These are phyloP conservation scores for Eucera pruinosa DNA, from an alignment of 2,888 invertebrate species.

Conservation along the genomic window DNA sequence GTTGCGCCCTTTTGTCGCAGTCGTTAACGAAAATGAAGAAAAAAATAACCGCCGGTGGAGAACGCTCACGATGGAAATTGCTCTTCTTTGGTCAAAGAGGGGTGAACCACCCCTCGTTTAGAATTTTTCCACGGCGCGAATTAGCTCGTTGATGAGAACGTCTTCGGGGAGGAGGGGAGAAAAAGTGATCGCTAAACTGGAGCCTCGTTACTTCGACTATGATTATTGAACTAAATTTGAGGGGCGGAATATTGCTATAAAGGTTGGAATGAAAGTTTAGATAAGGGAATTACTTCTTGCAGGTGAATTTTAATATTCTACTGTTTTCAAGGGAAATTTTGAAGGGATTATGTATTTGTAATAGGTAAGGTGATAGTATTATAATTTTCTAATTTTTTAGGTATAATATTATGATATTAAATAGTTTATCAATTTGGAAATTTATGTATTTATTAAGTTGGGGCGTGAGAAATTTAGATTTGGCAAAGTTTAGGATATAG, in stretches of 20 bases:
- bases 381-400: too few species aligned
- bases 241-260: background rate
- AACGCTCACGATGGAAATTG: background rate
- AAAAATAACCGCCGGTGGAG: background rate
- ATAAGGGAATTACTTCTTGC: background rate
- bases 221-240: background rate
- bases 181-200: conserved; percentile 4
- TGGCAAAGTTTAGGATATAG: too few species aligned
- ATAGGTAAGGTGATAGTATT: too few species aligned
- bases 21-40: background rate
- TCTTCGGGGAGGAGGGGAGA: background rate
- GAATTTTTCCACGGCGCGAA: background rate
- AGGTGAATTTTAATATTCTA: background rate
- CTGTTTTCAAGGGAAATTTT: too few species aligned
- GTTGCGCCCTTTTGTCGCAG: background rate
- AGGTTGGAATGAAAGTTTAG: too few species aligned
- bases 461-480: too few species aligned
- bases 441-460: too few species aligned
- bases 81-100: background rate
- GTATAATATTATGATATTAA: too few species aligned
- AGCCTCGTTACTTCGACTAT: background rate
- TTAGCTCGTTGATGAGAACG: conserved; percentile 9
- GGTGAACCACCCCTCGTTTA: background rate
- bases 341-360: too few species aligned
- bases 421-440: too few species aligned